A percentile compares a stretch with the other conserved stretches of the same genome.
These are phyloP conservation scores for Blastobasis adustella DNA, from an alignment of 2,888 invertebrate species.

Conservation along the genomic window DNA sequence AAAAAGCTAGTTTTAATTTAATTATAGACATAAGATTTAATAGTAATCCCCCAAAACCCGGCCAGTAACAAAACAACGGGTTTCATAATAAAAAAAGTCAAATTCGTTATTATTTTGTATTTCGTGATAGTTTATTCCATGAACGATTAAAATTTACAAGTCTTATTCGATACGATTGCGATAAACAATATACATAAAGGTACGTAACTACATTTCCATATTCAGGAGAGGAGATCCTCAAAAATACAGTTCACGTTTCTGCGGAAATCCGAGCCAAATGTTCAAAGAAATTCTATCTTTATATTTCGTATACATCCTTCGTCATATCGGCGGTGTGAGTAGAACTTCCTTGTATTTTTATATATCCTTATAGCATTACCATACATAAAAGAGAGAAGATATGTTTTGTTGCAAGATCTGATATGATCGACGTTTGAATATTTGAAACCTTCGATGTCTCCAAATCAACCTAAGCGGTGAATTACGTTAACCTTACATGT, in stretches of 20 bases:
- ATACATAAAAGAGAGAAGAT: conserved; percentile 42
- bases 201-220: conserved; percentile 48
- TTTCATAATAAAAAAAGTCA: not conserved
- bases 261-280: conserved; percentile 41
- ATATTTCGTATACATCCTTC: conserved; percentile 64
- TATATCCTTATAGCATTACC: conserved; percentile 32
- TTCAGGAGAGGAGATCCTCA: conserved; percentile 45
- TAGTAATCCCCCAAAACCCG: too few species aligned
- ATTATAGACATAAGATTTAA: too few species aligned
- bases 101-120: conserved; percentile 54
- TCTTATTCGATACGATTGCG: conserved; percentile 55
- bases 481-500: conserved; percentile 9
- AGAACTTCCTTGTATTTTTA: conserved; percentile 46
- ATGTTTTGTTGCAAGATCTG: conserved; percentile 57
- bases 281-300: conserved; percentile 30
- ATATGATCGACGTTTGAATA: conserved; percentile 52
- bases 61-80: too few species aligned
- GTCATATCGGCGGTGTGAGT: conserved; percentile 34
- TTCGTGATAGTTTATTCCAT: conserved; percentile 54
- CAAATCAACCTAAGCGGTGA: conserved; percentile 13
- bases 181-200: conserved; percentile 39
- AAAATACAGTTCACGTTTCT: conserved; percentile 35
- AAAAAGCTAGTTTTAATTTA: too few species aligned
- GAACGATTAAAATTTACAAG: conserved; percentile 68
- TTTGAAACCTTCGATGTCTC: conserved; percentile 26